Percentiles rank a stretch among this genome's conserved stretches.
phyloP scores from a whole-genome alignment of 2,888 invertebrate genomes.

The Acanthococcus lagerstroemiae region DNA sequence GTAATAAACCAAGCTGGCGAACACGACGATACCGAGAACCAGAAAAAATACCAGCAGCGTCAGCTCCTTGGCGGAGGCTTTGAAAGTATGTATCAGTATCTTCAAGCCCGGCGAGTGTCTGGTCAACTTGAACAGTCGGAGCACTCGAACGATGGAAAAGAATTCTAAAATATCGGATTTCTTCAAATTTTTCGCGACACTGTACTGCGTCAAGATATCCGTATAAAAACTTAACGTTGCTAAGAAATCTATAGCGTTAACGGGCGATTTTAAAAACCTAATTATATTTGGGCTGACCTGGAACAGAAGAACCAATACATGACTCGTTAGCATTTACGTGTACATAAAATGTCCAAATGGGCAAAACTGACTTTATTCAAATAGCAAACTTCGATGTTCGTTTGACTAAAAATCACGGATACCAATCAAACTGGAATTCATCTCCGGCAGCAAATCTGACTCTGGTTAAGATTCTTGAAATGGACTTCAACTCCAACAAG shows the following conservation, averaged over 20 bases:
- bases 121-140: conserved; percentile 93
- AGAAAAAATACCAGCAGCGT: conserved; percentile 94
- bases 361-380: too few species aligned
- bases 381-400: too few species aligned
- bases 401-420: too few species aligned
- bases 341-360: too few species aligned
- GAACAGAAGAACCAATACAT: neutral
- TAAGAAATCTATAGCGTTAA: conserved; percentile 98
- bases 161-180: conserved; percentile 95
- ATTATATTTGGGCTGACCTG: conserved; percentile 63
- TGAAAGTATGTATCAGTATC: conserved; percentile 94
- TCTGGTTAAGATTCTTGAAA: too few species aligned
- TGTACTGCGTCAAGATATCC: conserved; percentile 68
- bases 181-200: conserved; percentile 81
- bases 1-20: conserved; percentile 95
- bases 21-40: conserved; percentile 94
- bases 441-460: too few species aligned
- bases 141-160: conserved; percentile 93
- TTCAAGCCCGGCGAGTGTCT: conserved; percentile 95
- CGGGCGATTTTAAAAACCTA: conserved; percentile 88
- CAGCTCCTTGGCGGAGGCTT: conserved; percentile 93
- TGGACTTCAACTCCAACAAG: too few species aligned
- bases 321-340: too few species aligned
- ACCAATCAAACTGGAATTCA: too few species aligned
- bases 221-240: conserved; percentile 98